Base-by-base conservation (phyloP, 2,888 invertebrate species). In the Argyresthia goedartella region DNA sequence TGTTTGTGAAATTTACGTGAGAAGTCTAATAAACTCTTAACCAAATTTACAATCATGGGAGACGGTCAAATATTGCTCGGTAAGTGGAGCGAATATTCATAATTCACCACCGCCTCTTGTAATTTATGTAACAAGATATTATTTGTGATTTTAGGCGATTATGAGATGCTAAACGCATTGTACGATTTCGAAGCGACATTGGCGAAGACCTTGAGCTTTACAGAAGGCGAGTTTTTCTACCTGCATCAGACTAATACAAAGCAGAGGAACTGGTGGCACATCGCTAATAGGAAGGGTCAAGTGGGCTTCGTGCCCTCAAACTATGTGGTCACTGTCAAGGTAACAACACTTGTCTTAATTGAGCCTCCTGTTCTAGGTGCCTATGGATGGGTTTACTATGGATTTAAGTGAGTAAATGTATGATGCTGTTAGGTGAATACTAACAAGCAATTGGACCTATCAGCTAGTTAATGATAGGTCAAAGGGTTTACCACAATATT, bases 211-310 rank as follows among this genome's bases (percentile, higher is more conserved):
- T 82, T 95, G 55, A 93, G 92, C 70, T 95, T 95, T 76, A 89
- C 89, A 59, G 92, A 92, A 66, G 93, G 93, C 56, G 95, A 95
- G 71, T 91, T 91, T 71, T 95, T 95, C 72, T 91, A 93, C 63
- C 81, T 95, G 15, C 92, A 95, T 66, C 94, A 94, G 69, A 92
- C 89, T 16, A 92, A 91, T 57, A 91, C 91, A 4, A 93, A 94
- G 65, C 93, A 94, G 71, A 88, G 91, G 57, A 95, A 95, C 71
- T 95, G 95, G 95, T 95, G 94, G 95, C 93, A 94, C 87, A 95
- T 95, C 49, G 91, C 95, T 60, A 94, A 94, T 81, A 91, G 89
- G 72, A 91, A 90, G 70, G 95, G 94, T 62, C 92, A 93, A 74
- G 89, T 94, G 60, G 95, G 95, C 51, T 95, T 94, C 68, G 94